A percentile compares a stretch with the other conserved stretches of the same genome.
phyloP scores from a whole-genome alignment of 2,797 vertebrate species.

The Tapirus indicus region DNA sequence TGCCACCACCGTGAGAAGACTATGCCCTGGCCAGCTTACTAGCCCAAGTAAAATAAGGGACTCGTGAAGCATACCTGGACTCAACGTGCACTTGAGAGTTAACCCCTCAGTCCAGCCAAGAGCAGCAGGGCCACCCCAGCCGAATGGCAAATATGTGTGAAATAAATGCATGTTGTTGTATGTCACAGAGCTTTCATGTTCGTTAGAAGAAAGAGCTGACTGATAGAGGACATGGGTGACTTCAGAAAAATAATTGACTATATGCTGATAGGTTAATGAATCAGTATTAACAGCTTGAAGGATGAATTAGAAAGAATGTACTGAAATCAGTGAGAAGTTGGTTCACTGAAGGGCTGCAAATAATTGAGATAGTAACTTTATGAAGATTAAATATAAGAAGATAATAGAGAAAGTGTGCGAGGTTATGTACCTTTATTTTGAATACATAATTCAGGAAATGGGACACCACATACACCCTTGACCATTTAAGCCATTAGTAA shows the following conservation, averaged over 20 bases:
- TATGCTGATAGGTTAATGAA: neutral
- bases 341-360: neutral
- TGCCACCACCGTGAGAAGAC: neutral
- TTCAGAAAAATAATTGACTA: neutral
- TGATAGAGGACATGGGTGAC: neutral
- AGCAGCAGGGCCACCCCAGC: too few relatives aligned
- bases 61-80: neutral
- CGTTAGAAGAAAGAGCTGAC: neutral
- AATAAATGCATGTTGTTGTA: neutral
- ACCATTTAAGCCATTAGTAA: neutral
- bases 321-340: neutral
- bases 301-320: neutral
- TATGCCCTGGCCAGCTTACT: neutral
- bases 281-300: neutral
- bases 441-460: neutral
- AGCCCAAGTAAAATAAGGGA: neutral
- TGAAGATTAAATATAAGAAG: neutral
- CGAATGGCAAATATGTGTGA: neutral
- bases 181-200: neutral
- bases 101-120: neutral
- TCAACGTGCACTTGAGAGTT: neutral
- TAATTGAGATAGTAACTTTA: neutral
- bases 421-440: neutral
- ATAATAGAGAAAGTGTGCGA: neutral
- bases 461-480: neutral